Evolutionary conservation across 2,113 vertebrate species (phyloP), one percentile per base, ranked within the genome.

Genomic region (Axis porcinus): DNA sequence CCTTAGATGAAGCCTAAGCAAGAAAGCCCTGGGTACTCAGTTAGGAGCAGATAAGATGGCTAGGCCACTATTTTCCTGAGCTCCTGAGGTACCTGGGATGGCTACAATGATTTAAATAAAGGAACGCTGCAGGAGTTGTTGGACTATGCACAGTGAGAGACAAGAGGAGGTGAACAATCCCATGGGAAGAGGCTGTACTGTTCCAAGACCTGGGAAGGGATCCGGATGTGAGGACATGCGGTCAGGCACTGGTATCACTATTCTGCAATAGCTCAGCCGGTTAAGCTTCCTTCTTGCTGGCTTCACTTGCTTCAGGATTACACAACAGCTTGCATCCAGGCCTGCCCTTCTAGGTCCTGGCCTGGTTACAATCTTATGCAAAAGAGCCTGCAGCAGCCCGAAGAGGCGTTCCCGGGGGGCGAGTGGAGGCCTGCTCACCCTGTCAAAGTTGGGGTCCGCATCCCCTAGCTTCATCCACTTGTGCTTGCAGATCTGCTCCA

Each of bases 401-500:
- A 23, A 28, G 36, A 36, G 27, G 47, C 19, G 45, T 13, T 67
- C 25, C 50, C 21, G 2, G 33, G n/a, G n/a, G 52, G 83, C 30
- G 3, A 36, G 62, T 3, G 45, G 64, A 23, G 16, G 21, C 5
- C 58, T 23, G 17, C 99, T 99, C 97, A 99, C 99, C 99, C 99
- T 98, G 81, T 99, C 99, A 12, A 99, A 99, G 64, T 99, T 99
- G 0, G 99, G 99, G 15, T 99, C 99, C 0, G 99, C 98, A 93
- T 99, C 99, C 91, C 99, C 99, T 3, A 99, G 99, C 98, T 99
- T 99, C 99, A 99, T 99, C 99, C 99, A 99, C 99, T 99, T 99
- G 99, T 99, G 99, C 94, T 99, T 99, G 98, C 99, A 99, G 99
- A 99, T 99, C 99, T 99, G 99, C 98, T 99, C 99, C 99, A 99